Percentiles rank a stretch among this genome's conserved stretches.
phyloP scores from a whole-genome alignment of 2,113 vertebrate species.

The Chloebia gouldiae region DNA sequence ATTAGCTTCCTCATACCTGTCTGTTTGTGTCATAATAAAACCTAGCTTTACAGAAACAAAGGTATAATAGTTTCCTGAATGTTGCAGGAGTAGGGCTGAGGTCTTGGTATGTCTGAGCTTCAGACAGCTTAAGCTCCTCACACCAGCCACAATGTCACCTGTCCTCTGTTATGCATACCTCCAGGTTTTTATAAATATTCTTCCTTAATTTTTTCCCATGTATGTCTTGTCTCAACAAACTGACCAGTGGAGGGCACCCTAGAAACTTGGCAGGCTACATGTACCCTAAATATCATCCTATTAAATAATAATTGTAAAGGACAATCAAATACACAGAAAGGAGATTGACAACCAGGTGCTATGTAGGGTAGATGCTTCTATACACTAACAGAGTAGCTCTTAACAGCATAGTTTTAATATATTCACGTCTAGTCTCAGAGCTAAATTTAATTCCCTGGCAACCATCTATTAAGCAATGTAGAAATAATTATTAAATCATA shows the following conservation, averaged over 20 bases:
- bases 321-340: not conserved
- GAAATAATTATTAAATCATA: not conserved
- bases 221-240: not conserved
- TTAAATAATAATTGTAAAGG: not conserved
- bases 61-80: not conserved
- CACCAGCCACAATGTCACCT: not conserved
- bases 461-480: not conserved
- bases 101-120: not conserved
- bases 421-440: not conserved
- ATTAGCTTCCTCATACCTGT: not conserved
- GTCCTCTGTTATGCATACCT: not conserved
- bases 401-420: not conserved
- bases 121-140: not conserved
- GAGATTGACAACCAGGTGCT: not conserved
- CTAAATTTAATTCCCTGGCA: not conserved
- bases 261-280: not conserved
- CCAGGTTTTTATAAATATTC: not conserved
- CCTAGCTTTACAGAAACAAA: not conserved
- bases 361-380: not conserved
- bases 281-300: not conserved
- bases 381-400: not conserved
- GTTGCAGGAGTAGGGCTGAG: not conserved
- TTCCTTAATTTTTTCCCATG: not conserved
- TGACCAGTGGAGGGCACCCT: not conserved
- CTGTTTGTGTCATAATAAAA: not conserved